phyloP scores from a whole-genome alignment of 2,797 vertebrate genomes.

The Liasis olivaceus region DNA sequence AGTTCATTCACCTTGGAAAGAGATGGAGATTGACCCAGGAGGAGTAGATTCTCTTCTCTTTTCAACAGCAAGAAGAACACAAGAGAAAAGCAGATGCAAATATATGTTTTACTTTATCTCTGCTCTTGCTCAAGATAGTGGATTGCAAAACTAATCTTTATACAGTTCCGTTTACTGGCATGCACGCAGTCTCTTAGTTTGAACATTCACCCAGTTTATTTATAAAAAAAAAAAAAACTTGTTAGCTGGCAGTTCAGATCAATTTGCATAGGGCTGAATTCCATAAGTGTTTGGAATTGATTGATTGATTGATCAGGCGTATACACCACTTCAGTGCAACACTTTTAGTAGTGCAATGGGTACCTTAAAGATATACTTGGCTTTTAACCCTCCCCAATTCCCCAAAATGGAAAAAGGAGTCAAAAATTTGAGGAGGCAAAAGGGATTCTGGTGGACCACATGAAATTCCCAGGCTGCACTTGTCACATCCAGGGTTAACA shows the following conservation, averaged over 20 bases:
- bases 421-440: not conserved
- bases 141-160: not conserved
- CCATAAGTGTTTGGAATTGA: not conserved
- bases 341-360: not conserved
- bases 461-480: too few relatives aligned
- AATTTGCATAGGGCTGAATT: not conserved
- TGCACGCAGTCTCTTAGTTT: rapidly evolving
- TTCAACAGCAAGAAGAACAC: not conserved
- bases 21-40: not conserved
- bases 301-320: not conserved
- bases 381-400: not conserved
- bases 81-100: not conserved
- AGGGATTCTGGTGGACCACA: too few relatives aligned
- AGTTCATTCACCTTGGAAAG: not conserved
- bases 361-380: not conserved
- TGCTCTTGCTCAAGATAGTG: conserved; percentile 27
- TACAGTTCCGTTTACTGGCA: conserved; percentile 16
- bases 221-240: not conserved
- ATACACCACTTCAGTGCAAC: not conserved
- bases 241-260: not conserved
- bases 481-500: not conserved
- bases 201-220: not conserved
- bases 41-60: not conserved
- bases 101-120: not conserved
- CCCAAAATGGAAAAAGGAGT: not conserved